Evolutionary conservation across 2,797 vertebrate genomes (phyloP), one percentile per base, ranked within the genome.

Genomic region (Siniperca undulata): DNA sequence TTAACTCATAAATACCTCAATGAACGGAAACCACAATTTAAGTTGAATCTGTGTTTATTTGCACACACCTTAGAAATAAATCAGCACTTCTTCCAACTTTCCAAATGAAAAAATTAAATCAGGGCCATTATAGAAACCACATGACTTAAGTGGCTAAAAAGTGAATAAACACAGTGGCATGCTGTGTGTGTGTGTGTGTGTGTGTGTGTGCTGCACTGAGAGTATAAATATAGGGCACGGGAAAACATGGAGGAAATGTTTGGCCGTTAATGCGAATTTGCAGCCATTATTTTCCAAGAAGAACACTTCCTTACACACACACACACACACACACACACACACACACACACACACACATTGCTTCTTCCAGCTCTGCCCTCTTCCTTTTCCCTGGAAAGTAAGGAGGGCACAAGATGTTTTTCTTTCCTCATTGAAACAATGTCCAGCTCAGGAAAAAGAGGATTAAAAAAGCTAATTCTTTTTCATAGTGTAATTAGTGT

Each of bases 241-340:
- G 89, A 87, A 91, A 83, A 92, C 65, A 82, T 34, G 61, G 72
- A 92, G 93, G 88, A 93, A 92, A 92, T 91, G 90, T 92, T 86
- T 88, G 86, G 79, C 88, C 58, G 77, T 87, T 85, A 93, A 87
- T 85, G 74, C 11, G n/a, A 84, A 78, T 84, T 86, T 82, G 74
- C 75, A 81, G 81, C 59, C 84, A 91, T 92, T 94, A 91, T 93
- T 93, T 91, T 89, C 92, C 79, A 80, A 89, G 81, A 82, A 89
- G 80, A 90, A 86, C 78, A 82, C 79, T 91, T 92, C 89, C 88
- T 87, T 53, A 68, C 30, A 83, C 73, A 68, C 1, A 76, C 61
- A 80, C 82, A 74, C 61, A 50, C 62, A 64, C 52, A 52, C 70
- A 69, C 24, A 38, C 48, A 75, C 53, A 40, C 24, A 64, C 68